These are phyloP conservation scores for Epinephelus malabaricus DNA, from an alignment of 2,797 vertebrate species.

Conservation along the genomic window DNA sequence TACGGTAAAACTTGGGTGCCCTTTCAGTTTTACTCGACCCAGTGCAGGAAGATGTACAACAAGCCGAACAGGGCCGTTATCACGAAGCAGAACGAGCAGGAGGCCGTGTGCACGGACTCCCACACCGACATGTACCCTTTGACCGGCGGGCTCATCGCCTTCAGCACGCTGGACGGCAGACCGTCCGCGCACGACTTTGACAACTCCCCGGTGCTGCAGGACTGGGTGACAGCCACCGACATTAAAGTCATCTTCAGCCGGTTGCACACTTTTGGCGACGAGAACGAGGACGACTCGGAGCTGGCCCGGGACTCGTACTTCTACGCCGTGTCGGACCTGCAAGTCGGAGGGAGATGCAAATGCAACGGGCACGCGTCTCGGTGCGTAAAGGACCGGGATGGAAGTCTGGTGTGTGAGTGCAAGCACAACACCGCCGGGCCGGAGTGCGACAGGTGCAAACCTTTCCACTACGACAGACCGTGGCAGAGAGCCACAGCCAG, in stretches of 20 bases:
- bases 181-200: constrained; percentile 97
- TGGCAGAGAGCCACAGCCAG: constrained; percentile 95
- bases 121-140: constrained; percentile 95
- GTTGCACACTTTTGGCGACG: constrained; percentile 94
- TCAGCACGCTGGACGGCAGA: constrained; percentile 96
- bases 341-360: constrained; percentile 96
- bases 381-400: constrained; percentile 92
- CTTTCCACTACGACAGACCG: constrained; percentile 96
- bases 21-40: constrained; percentile 95
- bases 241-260: constrained; percentile 93
- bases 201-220: constrained; percentile 96
- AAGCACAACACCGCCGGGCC: constrained; percentile 95
- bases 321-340: constrained; percentile 94
- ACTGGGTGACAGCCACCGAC: constrained; percentile 97
- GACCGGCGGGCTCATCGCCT: constrained; percentile 94
- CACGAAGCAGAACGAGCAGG: constrained; percentile 97
- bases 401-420: constrained; percentile 93
- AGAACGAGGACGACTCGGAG: constrained; percentile 95
- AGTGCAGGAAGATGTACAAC: constrained; percentile 95
- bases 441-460: constrained; percentile 96
- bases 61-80: constrained; percentile 91
- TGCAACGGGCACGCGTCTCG: constrained; percentile 96
- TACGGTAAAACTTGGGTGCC: constrained; percentile 95
- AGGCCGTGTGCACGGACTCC: constrained; percentile 95
- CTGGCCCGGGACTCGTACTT: constrained; percentile 95